Percentiles rank a stretch among this genome's conserved stretches.
Conservation (phyloP, 2,888 invertebrate genomes). For the Pammene aurita region DNA sequence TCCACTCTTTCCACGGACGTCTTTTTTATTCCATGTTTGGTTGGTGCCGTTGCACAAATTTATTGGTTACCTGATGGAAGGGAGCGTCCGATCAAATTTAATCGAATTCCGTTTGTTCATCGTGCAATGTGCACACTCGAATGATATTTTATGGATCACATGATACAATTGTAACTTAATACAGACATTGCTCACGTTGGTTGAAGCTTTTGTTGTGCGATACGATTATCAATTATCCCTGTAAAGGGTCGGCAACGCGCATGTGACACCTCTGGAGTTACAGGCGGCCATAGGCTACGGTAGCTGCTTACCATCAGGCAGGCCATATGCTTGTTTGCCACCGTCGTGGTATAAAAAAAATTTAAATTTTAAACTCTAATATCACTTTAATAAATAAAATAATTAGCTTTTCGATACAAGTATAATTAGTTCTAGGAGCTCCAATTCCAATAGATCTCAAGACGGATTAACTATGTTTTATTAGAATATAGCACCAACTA, state of each 20-base stretch:
- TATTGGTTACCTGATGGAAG: constrained; percentile 38
- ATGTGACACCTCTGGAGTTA: too few species aligned
- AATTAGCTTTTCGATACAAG: too few species aligned
- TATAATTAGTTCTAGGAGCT: too few species aligned
- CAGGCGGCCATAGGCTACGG: too few species aligned
- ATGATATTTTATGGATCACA: not conserved
- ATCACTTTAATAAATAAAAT: too few species aligned
- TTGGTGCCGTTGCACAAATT: constrained; percentile 55
- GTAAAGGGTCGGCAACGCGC: too few species aligned
- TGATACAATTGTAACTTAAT: not conserved
- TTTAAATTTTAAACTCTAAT: too few species aligned
- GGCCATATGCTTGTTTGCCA: too few species aligned
- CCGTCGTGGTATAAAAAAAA: too few species aligned
- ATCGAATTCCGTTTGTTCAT: constrained; percentile 30
- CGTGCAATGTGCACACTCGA: not conserved
- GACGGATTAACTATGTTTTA: constrained; percentile 61
- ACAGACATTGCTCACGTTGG: too few species aligned
- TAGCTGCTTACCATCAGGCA: too few species aligned
- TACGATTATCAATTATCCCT: too few species aligned
- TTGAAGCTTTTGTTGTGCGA: not conserved
- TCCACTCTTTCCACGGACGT: constrained; percentile 66
- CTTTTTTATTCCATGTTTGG: constrained; percentile 63
- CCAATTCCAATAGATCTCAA: constrained; percentile 40
- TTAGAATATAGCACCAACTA: constrained; percentile 62
- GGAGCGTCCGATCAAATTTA: constrained; percentile 31